Percentiles rank a stretch among this genome's conserved stretches.
These are phyloP conservation scores for Calliphora vicina DNA, from an alignment of 1,140 invertebrate genomes.

Conservation along the genomic window DNA sequence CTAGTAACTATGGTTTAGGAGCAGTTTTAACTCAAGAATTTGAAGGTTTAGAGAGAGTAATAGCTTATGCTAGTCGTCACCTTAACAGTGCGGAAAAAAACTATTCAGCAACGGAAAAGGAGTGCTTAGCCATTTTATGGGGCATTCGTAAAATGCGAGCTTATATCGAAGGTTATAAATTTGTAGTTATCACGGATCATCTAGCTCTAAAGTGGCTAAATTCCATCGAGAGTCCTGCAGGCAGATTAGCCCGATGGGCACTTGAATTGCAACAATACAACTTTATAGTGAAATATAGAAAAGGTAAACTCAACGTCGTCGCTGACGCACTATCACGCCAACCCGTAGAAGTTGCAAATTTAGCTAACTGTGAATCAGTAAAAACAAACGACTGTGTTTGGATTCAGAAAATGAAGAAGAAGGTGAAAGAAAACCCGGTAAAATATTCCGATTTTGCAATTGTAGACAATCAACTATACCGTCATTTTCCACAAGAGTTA, in stretches of 20 bases:
- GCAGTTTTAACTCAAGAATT: conserved; percentile 45
- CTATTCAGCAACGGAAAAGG: too few species aligned
- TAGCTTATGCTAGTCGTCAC: too few species aligned
- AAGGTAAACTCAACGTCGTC: too few species aligned
- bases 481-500: background rate
- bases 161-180: too few species aligned
- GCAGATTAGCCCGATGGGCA: background rate
- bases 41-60: conserved; percentile 34
- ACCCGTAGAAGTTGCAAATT: too few species aligned
- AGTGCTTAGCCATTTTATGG: too few species aligned
- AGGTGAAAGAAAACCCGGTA: background rate
- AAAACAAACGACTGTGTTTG: background rate
- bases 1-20: too few species aligned
- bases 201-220: background rate
- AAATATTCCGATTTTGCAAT: background rate
- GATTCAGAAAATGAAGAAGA: background rate
- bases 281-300: too few species aligned
- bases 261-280: background rate
- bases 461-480: background rate
- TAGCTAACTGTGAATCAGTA: too few species aligned
- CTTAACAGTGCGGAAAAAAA: too few species aligned
- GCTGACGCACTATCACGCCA: too few species aligned
- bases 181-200: conserved; percentile 1
- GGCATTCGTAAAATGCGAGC: conserved; percentile 28
- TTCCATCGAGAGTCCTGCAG: background rate